Conservation (phyloP, 2,113 vertebrate species). For the Rostratula benghalensis region DNA sequence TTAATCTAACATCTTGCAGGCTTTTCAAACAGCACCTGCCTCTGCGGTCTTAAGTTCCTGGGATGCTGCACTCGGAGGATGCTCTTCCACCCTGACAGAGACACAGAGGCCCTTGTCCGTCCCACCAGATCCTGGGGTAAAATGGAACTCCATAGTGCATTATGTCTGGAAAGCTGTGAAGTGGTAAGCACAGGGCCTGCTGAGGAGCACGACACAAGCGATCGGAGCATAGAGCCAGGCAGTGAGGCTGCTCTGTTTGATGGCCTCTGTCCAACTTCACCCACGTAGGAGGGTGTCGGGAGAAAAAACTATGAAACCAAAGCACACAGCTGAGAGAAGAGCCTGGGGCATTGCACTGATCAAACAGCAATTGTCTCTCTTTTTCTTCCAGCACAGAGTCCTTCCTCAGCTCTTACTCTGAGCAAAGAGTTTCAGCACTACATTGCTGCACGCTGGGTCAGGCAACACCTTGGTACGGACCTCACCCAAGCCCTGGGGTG, state of each 20-base stretch:
- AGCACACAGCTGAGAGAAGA: background rate
- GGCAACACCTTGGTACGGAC: accelerated
- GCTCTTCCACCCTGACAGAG: background rate
- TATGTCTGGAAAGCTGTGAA: background rate
- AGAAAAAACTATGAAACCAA: background rate
- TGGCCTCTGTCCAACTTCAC: background rate
- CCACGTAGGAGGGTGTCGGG: background rate
- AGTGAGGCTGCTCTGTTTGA: background rate
- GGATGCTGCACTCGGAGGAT: background rate
- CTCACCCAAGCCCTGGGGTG: background rate
- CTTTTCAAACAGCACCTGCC: background rate
- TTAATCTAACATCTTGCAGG: background rate
- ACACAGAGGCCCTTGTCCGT: accelerated
- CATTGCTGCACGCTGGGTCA: background rate
- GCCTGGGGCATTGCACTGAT: background rate
- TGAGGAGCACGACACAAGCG: background rate
- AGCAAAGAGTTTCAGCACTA: background rate
- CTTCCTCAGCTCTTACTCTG: background rate
- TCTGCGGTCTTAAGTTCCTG: background rate
- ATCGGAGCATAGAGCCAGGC: background rate
- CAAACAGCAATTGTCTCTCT: background rate
- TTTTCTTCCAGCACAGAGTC: background rate
- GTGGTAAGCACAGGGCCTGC: background rate
- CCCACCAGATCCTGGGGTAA: background rate
- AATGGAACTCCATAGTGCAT: background rate